Conservation (phyloP, 2,797 vertebrate genomes). For the Pachyuromys duprasi region DNA sequence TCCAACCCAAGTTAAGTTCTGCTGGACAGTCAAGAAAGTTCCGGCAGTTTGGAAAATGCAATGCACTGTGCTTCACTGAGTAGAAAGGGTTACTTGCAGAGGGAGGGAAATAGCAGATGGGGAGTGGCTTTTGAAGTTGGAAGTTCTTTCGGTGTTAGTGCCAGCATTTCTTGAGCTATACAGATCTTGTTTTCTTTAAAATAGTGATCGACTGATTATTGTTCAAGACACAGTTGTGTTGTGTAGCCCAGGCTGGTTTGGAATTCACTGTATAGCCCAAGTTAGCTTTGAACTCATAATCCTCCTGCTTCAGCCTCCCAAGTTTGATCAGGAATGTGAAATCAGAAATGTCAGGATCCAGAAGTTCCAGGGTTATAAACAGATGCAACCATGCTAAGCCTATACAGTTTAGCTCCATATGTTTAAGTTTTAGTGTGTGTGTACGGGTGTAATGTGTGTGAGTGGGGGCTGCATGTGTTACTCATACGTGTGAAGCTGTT, state of each 20-base stretch:
- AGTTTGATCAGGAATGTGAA: background rate
- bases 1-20: conserved; percentile 20
- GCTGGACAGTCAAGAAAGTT: conserved; percentile 24
- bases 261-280: background rate
- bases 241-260: background rate
- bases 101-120: background rate
- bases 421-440: background rate
- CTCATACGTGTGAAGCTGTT: background rate
- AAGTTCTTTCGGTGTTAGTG: conserved; percentile 21
- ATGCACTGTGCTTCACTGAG: background rate
- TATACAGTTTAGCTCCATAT: background rate
- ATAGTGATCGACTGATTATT: background rate
- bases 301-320: background rate
- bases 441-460: background rate
- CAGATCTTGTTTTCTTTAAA: conserved; percentile 18
- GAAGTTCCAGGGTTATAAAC: background rate
- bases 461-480: background rate
- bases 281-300: background rate
- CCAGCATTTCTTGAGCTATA: background rate
- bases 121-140: background rate
- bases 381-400: background rate
- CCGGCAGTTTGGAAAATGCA: conserved; percentile 29
- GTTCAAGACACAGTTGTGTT: background rate
- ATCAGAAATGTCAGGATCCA: background rate
- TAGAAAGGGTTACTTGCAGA: background rate